Conservation (phyloP, 2,797 vertebrate genomes). For the Astyanax mexicanus region DNA sequence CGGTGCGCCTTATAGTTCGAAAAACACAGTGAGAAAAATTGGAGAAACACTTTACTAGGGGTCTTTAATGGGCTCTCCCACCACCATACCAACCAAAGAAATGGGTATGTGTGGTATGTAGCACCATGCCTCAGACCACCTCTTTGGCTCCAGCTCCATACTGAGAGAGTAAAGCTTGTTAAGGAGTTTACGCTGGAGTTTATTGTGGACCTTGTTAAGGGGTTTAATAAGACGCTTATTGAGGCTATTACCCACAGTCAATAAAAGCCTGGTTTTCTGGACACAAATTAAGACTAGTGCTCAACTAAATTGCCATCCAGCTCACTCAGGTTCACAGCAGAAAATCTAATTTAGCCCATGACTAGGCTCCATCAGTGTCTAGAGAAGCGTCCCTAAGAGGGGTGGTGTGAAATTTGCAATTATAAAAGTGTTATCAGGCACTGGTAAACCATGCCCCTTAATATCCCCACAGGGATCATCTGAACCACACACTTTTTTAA, state of each 20-base stretch:
- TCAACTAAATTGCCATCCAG: not conserved
- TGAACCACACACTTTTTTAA: not conserved
- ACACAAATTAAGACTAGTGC: conserved; percentile 11
- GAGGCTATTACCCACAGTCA: not conserved
- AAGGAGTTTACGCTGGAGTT: not conserved
- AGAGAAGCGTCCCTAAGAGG: not conserved
- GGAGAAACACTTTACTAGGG: not conserved
- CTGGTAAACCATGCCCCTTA: not conserved
- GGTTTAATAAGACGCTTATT: conserved; percentile 22
- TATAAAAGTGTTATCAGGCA: not conserved
- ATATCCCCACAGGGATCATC: not conserved
- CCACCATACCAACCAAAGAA: no score
- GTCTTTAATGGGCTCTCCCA: not conserved
- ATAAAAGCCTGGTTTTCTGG: not conserved
- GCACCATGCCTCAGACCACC: not conserved
- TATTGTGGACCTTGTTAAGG: conserved; percentile 17
- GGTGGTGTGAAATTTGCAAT: not conserved
- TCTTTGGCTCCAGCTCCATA: not conserved
- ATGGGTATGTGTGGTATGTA: not conserved
- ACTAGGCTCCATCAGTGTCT: conserved; percentile 10
- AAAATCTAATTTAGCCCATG: not conserved
- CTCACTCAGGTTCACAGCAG: not conserved
- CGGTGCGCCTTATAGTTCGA: no score
- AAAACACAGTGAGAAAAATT: no score
- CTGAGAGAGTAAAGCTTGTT: not conserved